These are phyloP conservation scores for Spongilla lacustris DNA, from an alignment of 37 sponge, comb jelly and placozoan genomes.

Conservation along the genomic window DNA sequence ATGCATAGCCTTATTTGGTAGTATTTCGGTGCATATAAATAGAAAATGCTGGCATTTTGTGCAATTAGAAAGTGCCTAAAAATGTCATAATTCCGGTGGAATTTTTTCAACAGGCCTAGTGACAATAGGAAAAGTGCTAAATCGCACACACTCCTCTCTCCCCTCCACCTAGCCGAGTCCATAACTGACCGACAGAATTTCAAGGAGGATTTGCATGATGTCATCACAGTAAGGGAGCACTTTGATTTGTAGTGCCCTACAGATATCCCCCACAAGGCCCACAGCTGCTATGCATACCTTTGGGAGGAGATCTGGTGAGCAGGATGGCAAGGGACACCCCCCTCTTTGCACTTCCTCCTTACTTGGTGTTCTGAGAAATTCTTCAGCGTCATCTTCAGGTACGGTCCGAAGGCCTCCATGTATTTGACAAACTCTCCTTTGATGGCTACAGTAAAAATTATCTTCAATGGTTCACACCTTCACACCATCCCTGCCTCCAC, in stretches of 20 bases:
- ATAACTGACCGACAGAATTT: constrained; percentile 69
- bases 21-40: too few relatives aligned
- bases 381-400: constrained; percentile 65
- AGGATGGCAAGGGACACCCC: background rate
- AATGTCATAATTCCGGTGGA: too few relatives aligned
- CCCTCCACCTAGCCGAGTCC: too few relatives aligned
- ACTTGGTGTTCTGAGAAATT: constrained; percentile 81
- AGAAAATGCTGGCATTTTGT: too few relatives aligned
- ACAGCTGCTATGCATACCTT: constrained; percentile 96
- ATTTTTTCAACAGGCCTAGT: too few relatives aligned
- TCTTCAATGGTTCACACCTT: background rate
- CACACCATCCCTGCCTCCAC: background rate
- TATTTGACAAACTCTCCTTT: constrained; percentile 78
- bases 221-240: constrained; percentile 65
- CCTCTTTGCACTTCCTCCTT: background rate
- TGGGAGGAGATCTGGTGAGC: too few relatives aligned
- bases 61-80: too few relatives aligned
- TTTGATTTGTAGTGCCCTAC: constrained; percentile 65
- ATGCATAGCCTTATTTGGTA: too few relatives aligned
- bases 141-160: too few relatives aligned
- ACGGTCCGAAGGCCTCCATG: constrained; percentile 82
- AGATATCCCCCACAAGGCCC: constrained; percentile 96
- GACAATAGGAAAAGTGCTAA: too few relatives aligned
- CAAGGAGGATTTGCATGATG: constrained; percentile 74
- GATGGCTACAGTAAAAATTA: constrained; percentile 52